Base-by-base conservation (phyloP, 2,113 vertebrate genomes). In the Marcusenius ussheri region DNA sequence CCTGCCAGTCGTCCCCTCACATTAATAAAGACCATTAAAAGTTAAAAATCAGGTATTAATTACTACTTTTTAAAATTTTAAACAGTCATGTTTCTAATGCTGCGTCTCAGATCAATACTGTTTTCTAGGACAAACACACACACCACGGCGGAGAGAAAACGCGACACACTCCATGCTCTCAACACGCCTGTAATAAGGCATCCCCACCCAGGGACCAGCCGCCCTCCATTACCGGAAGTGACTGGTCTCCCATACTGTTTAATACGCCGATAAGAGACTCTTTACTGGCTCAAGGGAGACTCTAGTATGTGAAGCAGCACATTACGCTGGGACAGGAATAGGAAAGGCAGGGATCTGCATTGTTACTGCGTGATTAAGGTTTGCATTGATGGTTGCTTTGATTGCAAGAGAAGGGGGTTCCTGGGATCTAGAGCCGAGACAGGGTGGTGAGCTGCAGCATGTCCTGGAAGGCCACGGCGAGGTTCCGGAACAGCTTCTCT, bases 371-470 rank as follows among this genome's bases (percentile, higher is more conserved):
- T 90, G 19, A 45, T 87, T 47, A 62, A 83, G 11, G 1, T 70
- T 96, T 97, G 97, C 97, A 97, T 97, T 97, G 96, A 95, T 95
- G 89, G 94, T 94, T 92, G 93, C n/a, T 91, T 27, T 87, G 89
- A 90, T 92, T 10, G 92, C 92, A 91, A 19, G 50, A n/a, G 83
- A 7, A 3, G 58, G 35, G 4, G 10, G 15, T 50, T 24, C 10
- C 45, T 6, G 53, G 24, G 49, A 13, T 47, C 95, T 95, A 99
- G 46, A 99, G 95, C 74, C 96, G 96, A 90, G 98, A 95, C 1
- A 89, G 90, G 74, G 96, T 93, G 89, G 93, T 95, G 92, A 99
- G 88, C 6, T 96, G 94, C 6, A 98, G 94, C 94, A 99, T 96
- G 21, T 99, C 97, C 13, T 96, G 94, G 89, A 99, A 93, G 88